Conservation (phyloP, 2,113 vertebrate genomes). For the Antennarius striatus region DNA sequence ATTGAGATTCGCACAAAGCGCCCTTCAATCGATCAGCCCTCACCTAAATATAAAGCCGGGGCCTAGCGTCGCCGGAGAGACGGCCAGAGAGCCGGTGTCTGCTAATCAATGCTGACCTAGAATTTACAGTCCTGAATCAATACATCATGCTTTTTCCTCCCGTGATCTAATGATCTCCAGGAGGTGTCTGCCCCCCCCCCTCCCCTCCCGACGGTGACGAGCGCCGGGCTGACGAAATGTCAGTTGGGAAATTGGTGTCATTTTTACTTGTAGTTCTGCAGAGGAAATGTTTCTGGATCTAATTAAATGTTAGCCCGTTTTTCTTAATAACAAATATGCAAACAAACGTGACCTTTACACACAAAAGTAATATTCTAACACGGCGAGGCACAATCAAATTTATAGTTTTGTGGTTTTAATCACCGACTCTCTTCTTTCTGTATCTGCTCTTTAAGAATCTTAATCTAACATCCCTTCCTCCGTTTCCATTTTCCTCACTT, state of each 20-base stretch:
- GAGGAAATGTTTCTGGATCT: not conserved
- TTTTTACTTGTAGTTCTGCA: slow-evolving; percentile 7
- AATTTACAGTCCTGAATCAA: slow-evolving; percentile 57
- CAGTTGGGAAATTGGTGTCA: slow-evolving; percentile 27
- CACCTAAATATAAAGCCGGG: slow-evolving; percentile 67
- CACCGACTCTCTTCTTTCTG: slow-evolving; percentile 27
- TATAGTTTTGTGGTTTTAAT: slow-evolving; percentile 44
- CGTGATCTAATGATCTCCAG: slow-evolving; percentile 60
- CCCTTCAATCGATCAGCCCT: slow-evolving; percentile 60
- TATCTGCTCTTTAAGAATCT: slow-evolving; percentile 43
- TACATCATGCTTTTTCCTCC: slow-evolving; percentile 49
- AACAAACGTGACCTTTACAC: slow-evolving; percentile 53
- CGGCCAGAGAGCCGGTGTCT: slow-evolving; percentile 41
- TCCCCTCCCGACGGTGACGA: slow-evolving; percentile 1
- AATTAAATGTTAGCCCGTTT: slow-evolving; percentile 1
- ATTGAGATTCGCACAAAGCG: slow-evolving; percentile 51
- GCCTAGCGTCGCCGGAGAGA: slow-evolving; percentile 36
- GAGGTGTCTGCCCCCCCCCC: slow-evolving; percentile 36
- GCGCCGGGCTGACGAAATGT: slow-evolving; percentile 29
- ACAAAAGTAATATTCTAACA: slow-evolving; percentile 33
- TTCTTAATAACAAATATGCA: slow-evolving; percentile 27
- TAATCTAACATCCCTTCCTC: slow-evolving; percentile 23
- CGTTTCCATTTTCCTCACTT: slow-evolving; percentile 10
- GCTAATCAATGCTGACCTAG: slow-evolving; percentile 70
- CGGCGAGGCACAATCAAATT: slow-evolving; percentile 10